Evolutionary conservation across 23 tunicate genomes (phyloP).

Genomic region (Styela clava): DNA sequence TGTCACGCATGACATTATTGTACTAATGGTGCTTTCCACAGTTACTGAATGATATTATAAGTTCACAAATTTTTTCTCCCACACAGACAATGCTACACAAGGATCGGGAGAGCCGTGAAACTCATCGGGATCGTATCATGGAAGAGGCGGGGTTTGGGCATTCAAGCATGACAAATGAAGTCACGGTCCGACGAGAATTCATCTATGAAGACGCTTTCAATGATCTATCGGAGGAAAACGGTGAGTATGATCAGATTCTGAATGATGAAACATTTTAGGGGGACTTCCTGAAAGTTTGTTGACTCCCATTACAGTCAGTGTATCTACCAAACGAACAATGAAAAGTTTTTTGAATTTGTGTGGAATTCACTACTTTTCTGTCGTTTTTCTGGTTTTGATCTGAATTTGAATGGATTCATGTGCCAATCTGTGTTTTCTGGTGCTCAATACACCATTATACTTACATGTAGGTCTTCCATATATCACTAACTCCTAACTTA

Average conservation of each 20-base stretch:
- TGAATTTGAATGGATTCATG: too few relatives aligned
- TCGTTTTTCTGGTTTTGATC: too few relatives aligned
- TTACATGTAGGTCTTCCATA: too few relatives aligned
- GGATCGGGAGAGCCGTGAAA: slow-evolving; percentile 51
- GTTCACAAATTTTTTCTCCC: too few relatives aligned
- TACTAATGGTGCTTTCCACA: too few relatives aligned
- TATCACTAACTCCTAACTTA: too few relatives aligned
- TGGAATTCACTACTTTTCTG: neutral
- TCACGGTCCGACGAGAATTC: slow-evolving; percentile 65
- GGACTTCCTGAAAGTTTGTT: neutral
- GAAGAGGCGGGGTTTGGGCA: slow-evolving; percentile 65
- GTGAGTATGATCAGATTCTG: too few relatives aligned
- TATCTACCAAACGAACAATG: neutral
- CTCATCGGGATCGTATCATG: slow-evolving; percentile 44
- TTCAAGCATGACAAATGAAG: slow-evolving; percentile 35
- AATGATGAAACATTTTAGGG: neutral
- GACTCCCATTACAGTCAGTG: neutral
- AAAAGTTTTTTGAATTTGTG: neutral
- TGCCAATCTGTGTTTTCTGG: too few relatives aligned
- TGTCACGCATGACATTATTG: too few relatives aligned
- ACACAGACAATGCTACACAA: slow-evolving; percentile 68
- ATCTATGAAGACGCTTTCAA: slow-evolving; percentile 90
- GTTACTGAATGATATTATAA: too few relatives aligned
- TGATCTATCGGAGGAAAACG: slow-evolving; percentile 65
- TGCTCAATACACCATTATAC: too few relatives aligned